Evolutionary conservation across 2,888 invertebrate species (phyloP).

Genomic region (Abrostola tripartita): DNA sequence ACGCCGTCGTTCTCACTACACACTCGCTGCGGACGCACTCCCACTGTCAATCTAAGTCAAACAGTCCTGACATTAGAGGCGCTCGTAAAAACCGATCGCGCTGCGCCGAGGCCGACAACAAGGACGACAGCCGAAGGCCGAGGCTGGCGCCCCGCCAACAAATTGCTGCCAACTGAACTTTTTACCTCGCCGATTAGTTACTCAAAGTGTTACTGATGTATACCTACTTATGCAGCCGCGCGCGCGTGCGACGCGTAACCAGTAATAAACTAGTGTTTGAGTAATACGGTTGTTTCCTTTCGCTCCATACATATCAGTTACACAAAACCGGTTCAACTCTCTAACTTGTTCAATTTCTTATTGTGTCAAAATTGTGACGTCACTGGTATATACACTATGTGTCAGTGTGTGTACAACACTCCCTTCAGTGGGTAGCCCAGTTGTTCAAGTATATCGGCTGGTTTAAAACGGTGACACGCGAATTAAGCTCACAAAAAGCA

Average conservation of each 20-base stretch:
- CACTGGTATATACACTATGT: conserved; percentile 8
- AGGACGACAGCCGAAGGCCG: conserved; percentile 34
- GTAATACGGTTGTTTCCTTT: too few relatives aligned
- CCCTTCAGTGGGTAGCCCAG: neutral
- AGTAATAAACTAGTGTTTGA: too few relatives aligned
- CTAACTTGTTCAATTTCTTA: conserved; percentile 50
- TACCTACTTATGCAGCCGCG: too few relatives aligned
- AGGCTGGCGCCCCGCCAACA: conserved; percentile 38
- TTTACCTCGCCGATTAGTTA: conserved; percentile 63
- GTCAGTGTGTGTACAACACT: conserved; percentile 5
- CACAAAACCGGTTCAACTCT: conserved; percentile 56
- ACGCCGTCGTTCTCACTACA: neutral
- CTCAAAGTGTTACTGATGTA: conserved; percentile 62
- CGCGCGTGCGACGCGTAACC: too few relatives aligned
- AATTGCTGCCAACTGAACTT: conserved; percentile 51
- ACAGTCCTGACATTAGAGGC: conserved; percentile 14
- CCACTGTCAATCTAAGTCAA: conserved; percentile 20
- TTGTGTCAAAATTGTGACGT: conserved; percentile 32
- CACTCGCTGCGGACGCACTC: neutral
- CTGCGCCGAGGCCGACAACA: conserved; percentile 5
- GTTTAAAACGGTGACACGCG: conserved; percentile 12
- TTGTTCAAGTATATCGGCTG: conserved; percentile 18
- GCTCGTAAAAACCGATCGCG: conserved; percentile 23
- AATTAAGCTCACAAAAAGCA: conserved; percentile 33
- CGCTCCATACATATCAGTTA: too few relatives aligned